Base-by-base conservation (phyloP, 2,797 vertebrate genomes). In the Miichthys miiuy region DNA sequence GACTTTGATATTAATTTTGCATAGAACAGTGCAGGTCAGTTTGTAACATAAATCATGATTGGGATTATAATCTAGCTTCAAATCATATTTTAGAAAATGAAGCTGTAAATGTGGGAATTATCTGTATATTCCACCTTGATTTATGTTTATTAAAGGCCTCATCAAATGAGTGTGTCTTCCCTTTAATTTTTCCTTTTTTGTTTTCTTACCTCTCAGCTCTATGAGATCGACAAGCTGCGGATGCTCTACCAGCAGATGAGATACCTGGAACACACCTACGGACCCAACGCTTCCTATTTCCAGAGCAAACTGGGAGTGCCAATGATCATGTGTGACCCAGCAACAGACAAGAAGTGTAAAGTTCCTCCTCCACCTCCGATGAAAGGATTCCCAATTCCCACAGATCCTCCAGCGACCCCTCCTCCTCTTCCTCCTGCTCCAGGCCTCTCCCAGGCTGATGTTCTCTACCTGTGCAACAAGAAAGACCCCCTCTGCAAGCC, bases 221-320 rank as follows among this genome's bases (percentile, higher is more conserved):
- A 96, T 51, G 96, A 96, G 87, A 96, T 96, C 2, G 96, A 96
- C 89, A 93, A 91, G 83, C 93, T 96, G 87, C 86, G 96, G 79
- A 95, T 96, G 92, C 84, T 95, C 73, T 96, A 96, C 91, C 95
- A 96, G 89, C 95, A 96, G 90, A 96, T 96, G 96, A 88, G 95
- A 21, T 88, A 91, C 61, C 88, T 96, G 75, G 96, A 96, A 68
- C 82, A 95, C 1, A 76, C 91, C 10, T 93, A 96, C 1, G 96
- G 96, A 16, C 94, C 96, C 1, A 72, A 96, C 4, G 96, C 95
- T 10, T 87, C 95, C 5, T 87, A 93, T 25, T 94, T 87, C 83
- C 96, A 96, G 91, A 95, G 65, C 87, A 95, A 93, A 46, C 89
- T 96, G 63, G 95, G 94, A 3, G 17, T 95, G 16, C 94, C 93